A percentile compares a stretch with the other conserved stretches of the same genome.
phyloP scores from a whole-genome alignment of 2,797 vertebrate genomes.

The Ctenopoma multispine region DNA sequence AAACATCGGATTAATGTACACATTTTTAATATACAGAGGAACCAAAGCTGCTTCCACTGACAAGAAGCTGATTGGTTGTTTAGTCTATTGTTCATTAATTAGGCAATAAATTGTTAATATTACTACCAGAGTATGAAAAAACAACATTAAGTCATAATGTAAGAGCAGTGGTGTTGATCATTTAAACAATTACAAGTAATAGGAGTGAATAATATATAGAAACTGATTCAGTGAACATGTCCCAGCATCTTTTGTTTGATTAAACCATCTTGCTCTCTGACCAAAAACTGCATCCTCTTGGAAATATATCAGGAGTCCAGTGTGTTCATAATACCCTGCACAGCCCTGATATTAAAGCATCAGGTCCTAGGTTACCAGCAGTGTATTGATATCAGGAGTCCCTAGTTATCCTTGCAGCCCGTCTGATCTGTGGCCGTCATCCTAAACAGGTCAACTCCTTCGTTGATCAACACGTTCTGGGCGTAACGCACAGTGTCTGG shows the following conservation, averaged over 20 bases:
- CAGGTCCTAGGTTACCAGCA: neutral
- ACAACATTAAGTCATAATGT: no score
- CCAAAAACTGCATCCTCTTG: neutral
- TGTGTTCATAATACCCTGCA: neutral
- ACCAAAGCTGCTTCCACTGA: neutral
- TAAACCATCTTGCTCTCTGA: no score
- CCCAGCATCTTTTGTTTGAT: no score
- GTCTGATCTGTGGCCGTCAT: conserved; percentile 80
- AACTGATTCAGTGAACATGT: no score
- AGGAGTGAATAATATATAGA: no score
- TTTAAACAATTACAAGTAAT: no score
- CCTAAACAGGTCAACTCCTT: conserved; percentile 74
- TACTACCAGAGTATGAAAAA: neutral
- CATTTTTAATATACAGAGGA: neutral
- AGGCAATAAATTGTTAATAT: neutral
- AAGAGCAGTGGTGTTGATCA: neutral
- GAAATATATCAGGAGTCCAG: neutral
- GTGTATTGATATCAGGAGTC: neutral
- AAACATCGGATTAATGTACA: neutral
- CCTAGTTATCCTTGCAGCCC: conserved; percentile 69
- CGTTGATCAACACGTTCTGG: conserved; percentile 66
- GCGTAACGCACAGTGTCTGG: conserved; percentile 58
- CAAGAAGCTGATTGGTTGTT: neutral
- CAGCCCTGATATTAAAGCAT: neutral
- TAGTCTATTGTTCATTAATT: neutral